Base-by-base conservation (phyloP, 2,113 vertebrate species). In the Thryonomys swinderianus region DNA sequence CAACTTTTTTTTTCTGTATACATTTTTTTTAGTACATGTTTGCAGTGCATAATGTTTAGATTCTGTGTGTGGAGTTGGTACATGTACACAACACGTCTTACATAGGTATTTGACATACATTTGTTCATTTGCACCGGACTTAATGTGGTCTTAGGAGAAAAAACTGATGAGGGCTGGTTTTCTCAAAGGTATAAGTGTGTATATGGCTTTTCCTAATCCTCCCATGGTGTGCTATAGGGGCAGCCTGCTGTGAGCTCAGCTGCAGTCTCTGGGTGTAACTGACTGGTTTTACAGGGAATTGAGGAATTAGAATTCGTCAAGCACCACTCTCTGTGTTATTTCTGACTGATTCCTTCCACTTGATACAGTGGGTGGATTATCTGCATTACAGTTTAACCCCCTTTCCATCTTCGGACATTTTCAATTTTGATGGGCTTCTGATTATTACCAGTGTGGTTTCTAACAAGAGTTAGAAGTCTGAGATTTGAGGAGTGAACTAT, bases 401-500 rank as follows among this genome's bases (percentile, higher is more conserved):
- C 67, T 87, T 81, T 59, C 27, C 64, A 51, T 88, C 42, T 69
- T 55, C 81, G 74, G 90, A 69, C 30, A 32, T 74, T 93, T 96
- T 90, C 27, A 53, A 51, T 34, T 64, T 92, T 78, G 40, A 71
- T 80, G 59, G 34, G 1, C 55, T 93, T 93, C 64, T 71, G 27
- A 45, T 40, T 62, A n/a, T 53, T 48, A 61, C 62, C 27, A 32
- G 2, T 67, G n/a, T 95, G 78, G 71, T 89, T 93, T 96, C n/a
- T 92, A 89, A 79, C 51, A 59, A 6, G 55, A 92, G 67, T 55
- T 92, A 62, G 48, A 64, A 84, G 17, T 92, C 61, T 55, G n/a
- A 71, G 34, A 57, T 91, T 93, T 79, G 5, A 76, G 86, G 83
- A 76, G 53, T 90, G 84, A 92, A 89, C 61, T 81, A 66, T 61